phyloP scores from a whole-genome alignment of 2,888 invertebrate species.

The Thera obeliscata region DNA sequence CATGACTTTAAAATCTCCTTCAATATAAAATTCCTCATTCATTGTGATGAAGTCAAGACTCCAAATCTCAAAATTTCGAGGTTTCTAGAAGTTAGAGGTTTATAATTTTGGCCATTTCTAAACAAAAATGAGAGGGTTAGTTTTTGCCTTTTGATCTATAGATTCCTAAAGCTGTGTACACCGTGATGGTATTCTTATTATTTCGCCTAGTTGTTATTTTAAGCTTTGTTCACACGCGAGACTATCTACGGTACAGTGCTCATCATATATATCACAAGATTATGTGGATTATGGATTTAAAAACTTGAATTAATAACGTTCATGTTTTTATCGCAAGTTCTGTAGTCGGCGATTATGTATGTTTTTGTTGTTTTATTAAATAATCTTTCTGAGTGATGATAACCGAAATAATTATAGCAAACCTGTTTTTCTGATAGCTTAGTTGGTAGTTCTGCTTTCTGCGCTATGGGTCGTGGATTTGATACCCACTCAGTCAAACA shows the following conservation, averaged over 20 bases:
- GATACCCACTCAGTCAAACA: too few species aligned
- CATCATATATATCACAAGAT: background rate
- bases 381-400: background rate
- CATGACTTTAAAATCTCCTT: too few species aligned
- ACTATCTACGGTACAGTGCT: slow-evolving; percentile 4
- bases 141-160: too few species aligned
- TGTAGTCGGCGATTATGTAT: slow-evolving; percentile 1
- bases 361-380: background rate
- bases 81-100: too few species aligned
- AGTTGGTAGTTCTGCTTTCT: too few species aligned
- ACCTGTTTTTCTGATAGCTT: background rate
- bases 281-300: slow-evolving; percentile 12
- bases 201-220: background rate
- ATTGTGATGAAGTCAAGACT: too few species aligned
- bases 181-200: slow-evolving; percentile 1
- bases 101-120: too few species aligned
- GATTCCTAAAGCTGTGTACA: background rate
- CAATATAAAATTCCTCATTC: too few species aligned
- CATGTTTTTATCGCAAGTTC: slow-evolving; percentile 2
- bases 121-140: too few species aligned
- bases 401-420: background rate
- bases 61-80: too few species aligned
- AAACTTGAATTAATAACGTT: slow-evolving; percentile 7
- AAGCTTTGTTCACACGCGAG: slow-evolving; percentile 10
- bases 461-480: too few species aligned